A percentile compares a stretch with the other conserved stretches of the same genome.
phyloP scores from a whole-genome alignment of 2,797 vertebrate species.

The Rallus crepitans region DNA sequence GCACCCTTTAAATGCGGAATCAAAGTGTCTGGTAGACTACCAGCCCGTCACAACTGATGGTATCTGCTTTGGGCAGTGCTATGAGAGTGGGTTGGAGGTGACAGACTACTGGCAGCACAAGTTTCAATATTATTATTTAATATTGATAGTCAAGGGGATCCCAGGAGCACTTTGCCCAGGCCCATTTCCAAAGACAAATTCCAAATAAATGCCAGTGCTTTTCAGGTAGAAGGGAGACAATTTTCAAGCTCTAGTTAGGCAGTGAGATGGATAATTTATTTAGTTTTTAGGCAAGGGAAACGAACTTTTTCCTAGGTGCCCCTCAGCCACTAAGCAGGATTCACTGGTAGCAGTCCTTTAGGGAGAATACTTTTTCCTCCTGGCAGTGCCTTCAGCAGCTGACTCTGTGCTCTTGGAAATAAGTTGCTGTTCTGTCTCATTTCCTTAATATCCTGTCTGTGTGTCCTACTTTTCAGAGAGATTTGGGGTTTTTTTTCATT shows the following conservation, averaged over 20 bases:
- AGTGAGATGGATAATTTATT: background rate
- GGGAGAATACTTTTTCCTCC: background rate
- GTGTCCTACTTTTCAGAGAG: conserved; percentile 19
- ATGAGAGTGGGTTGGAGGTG: background rate
- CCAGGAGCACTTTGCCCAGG: background rate
- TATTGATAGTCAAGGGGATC: background rate
- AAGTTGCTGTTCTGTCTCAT: conserved; percentile 12
- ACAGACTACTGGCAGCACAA: background rate
- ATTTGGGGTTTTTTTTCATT: conserved; percentile 8
- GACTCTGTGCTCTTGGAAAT: conserved; percentile 2
- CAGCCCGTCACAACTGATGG: background rate
- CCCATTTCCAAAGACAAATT: background rate
- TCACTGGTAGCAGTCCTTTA: background rate
- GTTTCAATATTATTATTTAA: background rate
- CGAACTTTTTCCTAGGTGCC: background rate
- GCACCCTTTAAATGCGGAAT: background rate
- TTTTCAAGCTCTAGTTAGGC: background rate
- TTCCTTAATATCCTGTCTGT: conserved; percentile 53
- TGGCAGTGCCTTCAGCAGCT: background rate
- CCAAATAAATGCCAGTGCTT: background rate
- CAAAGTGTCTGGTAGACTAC: background rate
- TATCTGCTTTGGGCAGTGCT: background rate
- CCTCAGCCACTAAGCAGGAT: background rate
- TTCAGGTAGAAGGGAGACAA: background rate
- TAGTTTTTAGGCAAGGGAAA: background rate